Evolutionary conservation across 2,797 vertebrate species (phyloP).

Genomic region (Squalus acanthias): DNA sequence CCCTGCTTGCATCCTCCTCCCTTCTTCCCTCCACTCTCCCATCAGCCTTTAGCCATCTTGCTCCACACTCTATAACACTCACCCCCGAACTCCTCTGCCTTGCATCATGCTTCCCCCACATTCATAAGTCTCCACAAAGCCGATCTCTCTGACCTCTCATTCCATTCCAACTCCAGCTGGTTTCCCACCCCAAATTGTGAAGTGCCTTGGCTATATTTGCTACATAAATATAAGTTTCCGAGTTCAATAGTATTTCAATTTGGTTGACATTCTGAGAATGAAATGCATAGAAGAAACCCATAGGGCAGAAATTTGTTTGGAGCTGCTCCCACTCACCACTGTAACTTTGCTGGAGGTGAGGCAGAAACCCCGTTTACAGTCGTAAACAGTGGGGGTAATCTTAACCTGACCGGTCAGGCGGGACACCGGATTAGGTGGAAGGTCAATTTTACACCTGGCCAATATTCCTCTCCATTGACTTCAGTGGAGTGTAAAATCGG

Average conservation of each 20-base stretch:
- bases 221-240: neutral
- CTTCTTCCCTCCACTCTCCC: no score
- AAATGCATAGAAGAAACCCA: no score
- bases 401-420: neutral
- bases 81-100: no score
- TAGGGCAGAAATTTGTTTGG: neutral
- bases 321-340: no score
- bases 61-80: no score
- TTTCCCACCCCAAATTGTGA: neutral
- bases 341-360: neutral
- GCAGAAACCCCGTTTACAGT: neutral
- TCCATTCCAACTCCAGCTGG: no score
- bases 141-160: no score
- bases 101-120: no score
- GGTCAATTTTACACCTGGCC: no score
- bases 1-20: no score
- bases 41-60: no score
- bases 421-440: neutral
- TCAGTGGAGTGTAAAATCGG: neutral
- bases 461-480: neutral
- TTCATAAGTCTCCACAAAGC: no score
- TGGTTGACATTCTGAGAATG: neutral
- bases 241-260: neutral
- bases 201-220: neutral
- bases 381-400: neutral